Conservation (phyloP, 2,113 vertebrate species). For the Sebastes schlegelii region DNA sequence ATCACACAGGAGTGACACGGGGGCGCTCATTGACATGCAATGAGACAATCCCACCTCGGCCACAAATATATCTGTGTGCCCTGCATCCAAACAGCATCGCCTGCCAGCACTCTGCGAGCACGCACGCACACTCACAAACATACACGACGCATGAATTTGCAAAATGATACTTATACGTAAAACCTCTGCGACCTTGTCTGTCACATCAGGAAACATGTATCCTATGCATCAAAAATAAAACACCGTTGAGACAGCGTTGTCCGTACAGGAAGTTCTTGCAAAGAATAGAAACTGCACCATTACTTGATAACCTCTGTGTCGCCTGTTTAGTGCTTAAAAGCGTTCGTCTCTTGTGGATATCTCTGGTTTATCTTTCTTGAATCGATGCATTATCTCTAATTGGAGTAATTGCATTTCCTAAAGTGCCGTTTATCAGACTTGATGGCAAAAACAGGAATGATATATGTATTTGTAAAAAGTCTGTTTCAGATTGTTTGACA, state of each 20-base stretch:
- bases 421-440: slow-evolving; percentile 18
- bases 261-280: slow-evolving; percentile 45
- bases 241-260: not conserved
- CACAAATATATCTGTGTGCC: slow-evolving; percentile 68
- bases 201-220: slow-evolving; percentile 28
- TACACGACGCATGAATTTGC: not conserved
- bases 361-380: slow-evolving; percentile 16
- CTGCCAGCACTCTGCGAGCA: slow-evolving; percentile 1
- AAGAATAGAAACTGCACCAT: slow-evolving; percentile 22
- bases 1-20: slow-evolving; percentile 62
- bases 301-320: slow-evolving; percentile 33
- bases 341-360: not conserved
- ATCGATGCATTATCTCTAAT: not conserved
- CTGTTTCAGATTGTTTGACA: not conserved
- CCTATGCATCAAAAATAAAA: slow-evolving; percentile 36
- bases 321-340: slow-evolving; percentile 9
- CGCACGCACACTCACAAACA: slow-evolving; percentile 5
- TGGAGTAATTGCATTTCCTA: slow-evolving; percentile 8
- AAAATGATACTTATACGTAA: slow-evolving; percentile 16
- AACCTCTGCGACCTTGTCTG: slow-evolving; percentile 47
- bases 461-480: slow-evolving; percentile 18
- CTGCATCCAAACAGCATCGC: slow-evolving; percentile 68
- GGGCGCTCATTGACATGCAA: slow-evolving; percentile 74
- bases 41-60: slow-evolving; percentile 56
- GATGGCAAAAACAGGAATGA: slow-evolving; percentile 1